These are phyloP conservation scores for Hybos culiciformis DNA, from an alignment of 2,888 invertebrate species.

Conservation along the genomic window DNA sequence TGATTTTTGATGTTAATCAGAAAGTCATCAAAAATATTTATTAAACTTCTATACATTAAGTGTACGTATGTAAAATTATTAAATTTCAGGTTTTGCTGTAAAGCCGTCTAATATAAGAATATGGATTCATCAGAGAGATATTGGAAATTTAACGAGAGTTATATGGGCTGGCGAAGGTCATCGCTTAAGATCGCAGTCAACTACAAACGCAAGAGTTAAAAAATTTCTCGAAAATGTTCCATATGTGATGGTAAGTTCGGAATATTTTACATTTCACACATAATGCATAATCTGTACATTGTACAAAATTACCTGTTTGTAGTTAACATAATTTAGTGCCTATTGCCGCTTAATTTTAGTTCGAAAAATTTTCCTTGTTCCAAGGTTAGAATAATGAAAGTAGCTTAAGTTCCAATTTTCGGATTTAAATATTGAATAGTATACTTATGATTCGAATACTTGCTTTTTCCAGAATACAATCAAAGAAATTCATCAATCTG, in stretches of 20 bases:
- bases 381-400: too few relatives aligned
- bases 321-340: background rate
- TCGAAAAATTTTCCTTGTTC: too few relatives aligned
- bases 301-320: background rate
- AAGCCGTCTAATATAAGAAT: slow-evolving; percentile 82
- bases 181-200: slow-evolving; percentile 67
- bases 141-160: slow-evolving; percentile 71
- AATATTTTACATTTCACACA: background rate
- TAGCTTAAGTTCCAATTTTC: too few relatives aligned
- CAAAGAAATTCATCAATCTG: slow-evolving; percentile 65
- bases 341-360: too few relatives aligned
- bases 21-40: too few relatives aligned
- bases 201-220: slow-evolving; percentile 68
- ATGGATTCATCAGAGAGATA: slow-evolving; percentile 89
- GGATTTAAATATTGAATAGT: background rate
- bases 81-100: slow-evolving; percentile 61
- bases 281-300: background rate
- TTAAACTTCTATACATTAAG: too few relatives aligned
- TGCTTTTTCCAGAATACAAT: slow-evolving; percentile 51
- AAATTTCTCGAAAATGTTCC: slow-evolving; percentile 88
- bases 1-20: slow-evolving; percentile 2
- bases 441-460: background rate
- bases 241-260: slow-evolving; percentile 62
- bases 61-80: too few relatives aligned
- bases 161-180: slow-evolving; percentile 84